Evolutionary conservation across 2,113 vertebrate species (phyloP), one percentile per base, ranked within the genome.

Genomic region (Macaca mulatta): DNA sequence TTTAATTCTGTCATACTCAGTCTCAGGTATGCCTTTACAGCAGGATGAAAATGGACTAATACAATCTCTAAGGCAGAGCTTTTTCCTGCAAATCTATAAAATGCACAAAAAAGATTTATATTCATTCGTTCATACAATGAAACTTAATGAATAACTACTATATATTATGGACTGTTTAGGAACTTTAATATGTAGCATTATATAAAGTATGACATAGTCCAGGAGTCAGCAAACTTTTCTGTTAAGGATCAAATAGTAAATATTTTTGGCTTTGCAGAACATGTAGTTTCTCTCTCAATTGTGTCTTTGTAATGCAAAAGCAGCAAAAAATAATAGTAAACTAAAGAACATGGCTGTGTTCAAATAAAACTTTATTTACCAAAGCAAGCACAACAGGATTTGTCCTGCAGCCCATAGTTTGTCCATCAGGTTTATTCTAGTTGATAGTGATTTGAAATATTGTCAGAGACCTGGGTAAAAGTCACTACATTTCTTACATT

Each of bases 351-450:
- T 23, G 22, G 9, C 18, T 59, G 10, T 95, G 40, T 79, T 85
- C 59, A 94, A 86, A 52, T 75, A 95, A 93, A 92, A 79, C 45
- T 83, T 90, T 82, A 88, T 93, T 83, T 74, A 86, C 43, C 72
- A 89, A 94, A 95, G 27, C 40, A 57, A 14, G 17, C 8, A 25
- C 23, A 74, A 8, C 7, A 85, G 5, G 16, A 83, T 87, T 69
- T 94, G 10, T 55, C 23, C 17, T 72, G 9, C 9, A 84, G n/a
- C 9, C 23, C 32, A 48, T 32, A 27, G 55, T 90, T 79, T 96
- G 14, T 40, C 43, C 35, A 27, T 8, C 1, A 23, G 64, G 13
- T 70, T 50, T 75, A 69, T 90, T 81, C n/a, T 86, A 59, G 67
- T 4, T 89, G 55, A 67, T 35, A 61, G 12, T 57, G 43, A 35